Evolutionary conservation across 37 sponge, comb jelly and placozoan species (phyloP).

Genomic region (Dysidea cf. avara): DNA sequence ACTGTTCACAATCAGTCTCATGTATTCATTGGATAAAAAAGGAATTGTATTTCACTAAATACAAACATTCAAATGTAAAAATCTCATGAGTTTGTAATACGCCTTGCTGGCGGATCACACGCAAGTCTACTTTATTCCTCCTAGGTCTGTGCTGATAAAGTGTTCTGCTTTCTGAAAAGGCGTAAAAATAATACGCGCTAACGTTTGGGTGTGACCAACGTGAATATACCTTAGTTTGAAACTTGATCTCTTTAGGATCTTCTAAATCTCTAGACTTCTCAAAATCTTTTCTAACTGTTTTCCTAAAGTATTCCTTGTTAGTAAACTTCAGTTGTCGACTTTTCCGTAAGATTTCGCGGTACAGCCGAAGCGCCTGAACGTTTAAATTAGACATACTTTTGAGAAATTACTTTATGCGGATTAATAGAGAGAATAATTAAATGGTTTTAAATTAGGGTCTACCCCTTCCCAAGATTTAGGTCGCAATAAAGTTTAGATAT

Average conservation of each 20-base stretch:
- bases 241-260: neutral
- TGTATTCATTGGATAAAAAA: no score
- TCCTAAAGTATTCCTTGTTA: conserved; percentile 37
- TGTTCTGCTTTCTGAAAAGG: conserved; percentile 42
- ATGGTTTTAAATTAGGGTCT: no score
- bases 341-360: conserved; percentile 29
- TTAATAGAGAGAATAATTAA: no score
- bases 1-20: no score
- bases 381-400: no score
- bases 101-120: neutral
- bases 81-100: no score
- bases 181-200: neutral
- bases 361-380: conserved; percentile 38
- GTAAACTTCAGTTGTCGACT: conserved; percentile 23
- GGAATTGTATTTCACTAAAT: no score
- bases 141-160: conserved; percentile 38
- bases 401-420: no score
- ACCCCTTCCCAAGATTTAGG: no score
- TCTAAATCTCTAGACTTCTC: neutral
- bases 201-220: neutral
- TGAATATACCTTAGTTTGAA: conserved; percentile 29
- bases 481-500: no score
- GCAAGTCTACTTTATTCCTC: conserved; percentile 31
- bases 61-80: no score
- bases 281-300: conserved; percentile 37